phyloP scores from a whole-genome alignment of 2,888 invertebrate species.

The Caenorhabditis japonica region DNA sequence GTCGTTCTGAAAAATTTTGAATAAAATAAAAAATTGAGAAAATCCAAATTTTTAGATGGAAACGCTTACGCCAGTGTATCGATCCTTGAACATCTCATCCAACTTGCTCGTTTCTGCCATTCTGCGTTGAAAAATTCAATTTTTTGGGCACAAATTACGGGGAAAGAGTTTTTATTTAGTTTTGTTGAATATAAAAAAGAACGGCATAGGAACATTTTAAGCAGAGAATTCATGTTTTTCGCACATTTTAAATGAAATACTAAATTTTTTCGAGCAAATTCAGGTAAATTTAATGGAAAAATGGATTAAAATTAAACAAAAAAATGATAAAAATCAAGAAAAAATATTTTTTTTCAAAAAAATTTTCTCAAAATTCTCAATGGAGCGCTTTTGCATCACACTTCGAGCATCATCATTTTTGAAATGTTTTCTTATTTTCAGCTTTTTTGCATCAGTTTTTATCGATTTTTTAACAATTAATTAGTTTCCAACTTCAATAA shows the following conservation, averaged over 20 bases:
- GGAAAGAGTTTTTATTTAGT: not conserved
- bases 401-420: constrained; percentile 21
- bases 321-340: too few species aligned
- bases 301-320: too few species aligned
- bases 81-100: constrained; percentile 40
- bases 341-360: too few species aligned
- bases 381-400: constrained; percentile 21
- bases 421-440: constrained; percentile 5
- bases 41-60: too few species aligned
- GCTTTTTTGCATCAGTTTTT: not conserved
- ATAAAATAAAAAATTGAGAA: too few species aligned
- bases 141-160: too few species aligned
- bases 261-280: too few species aligned
- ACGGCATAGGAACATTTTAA: not conserved
- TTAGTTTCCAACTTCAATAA: too few species aligned
- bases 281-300: too few species aligned
- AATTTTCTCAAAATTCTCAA: constrained; percentile 5
- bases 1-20: constrained; percentile 28
- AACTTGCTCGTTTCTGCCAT: constrained; percentile 29
- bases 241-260: too few species aligned
- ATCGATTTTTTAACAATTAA: not conserved
- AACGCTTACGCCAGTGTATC: constrained; percentile 26
- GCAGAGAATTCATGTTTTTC: too few species aligned
- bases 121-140: too few species aligned
- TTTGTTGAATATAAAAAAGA: not conserved